Evolutionary conservation across 2,888 invertebrate genomes (phyloP).

Genomic region (Polia nebulosa): DNA sequence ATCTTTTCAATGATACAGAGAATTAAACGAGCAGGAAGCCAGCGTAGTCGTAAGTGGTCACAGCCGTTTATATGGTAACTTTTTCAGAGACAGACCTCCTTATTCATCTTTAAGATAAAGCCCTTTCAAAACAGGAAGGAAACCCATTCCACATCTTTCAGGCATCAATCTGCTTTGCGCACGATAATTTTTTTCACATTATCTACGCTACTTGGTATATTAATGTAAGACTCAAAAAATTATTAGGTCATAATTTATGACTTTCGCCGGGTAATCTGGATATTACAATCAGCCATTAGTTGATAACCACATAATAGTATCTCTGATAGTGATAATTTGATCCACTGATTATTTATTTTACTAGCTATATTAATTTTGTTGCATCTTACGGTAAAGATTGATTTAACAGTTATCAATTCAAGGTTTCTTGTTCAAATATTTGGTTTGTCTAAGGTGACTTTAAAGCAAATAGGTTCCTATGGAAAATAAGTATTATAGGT

Average conservation of each 20-base stretch:
- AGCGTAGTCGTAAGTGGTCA: not conserved
- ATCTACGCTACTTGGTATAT: not conserved
- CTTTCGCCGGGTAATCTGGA: not conserved
- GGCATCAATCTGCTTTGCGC: not conserved
- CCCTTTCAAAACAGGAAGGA: not conserved
- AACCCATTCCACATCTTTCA: not conserved
- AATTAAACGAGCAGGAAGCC: not conserved
- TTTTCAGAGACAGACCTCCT: not conserved
- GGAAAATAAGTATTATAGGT: not conserved
- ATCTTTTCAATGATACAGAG: not conserved
- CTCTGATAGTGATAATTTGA: not conserved
- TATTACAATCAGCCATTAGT: not conserved
- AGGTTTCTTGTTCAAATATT: slow-evolving; percentile 19
- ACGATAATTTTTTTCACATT: slow-evolving; percentile 1
- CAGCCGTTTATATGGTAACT: not conserved
- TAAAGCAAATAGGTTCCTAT: not conserved
- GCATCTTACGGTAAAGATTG: not conserved
- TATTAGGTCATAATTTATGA: not conserved
- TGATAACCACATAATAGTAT: not conserved
- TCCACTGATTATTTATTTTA: slow-evolving; percentile 4
- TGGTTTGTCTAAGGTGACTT: slow-evolving; percentile 16
- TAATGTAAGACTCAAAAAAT: not conserved
- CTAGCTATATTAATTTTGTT: not conserved
- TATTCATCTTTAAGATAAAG: not conserved
- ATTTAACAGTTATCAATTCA: not conserved